These are phyloP conservation scores for Stichopus horrens DNA, from an alignment of 53 echinoderm and acorn worm species.

Conservation along the genomic window DNA sequence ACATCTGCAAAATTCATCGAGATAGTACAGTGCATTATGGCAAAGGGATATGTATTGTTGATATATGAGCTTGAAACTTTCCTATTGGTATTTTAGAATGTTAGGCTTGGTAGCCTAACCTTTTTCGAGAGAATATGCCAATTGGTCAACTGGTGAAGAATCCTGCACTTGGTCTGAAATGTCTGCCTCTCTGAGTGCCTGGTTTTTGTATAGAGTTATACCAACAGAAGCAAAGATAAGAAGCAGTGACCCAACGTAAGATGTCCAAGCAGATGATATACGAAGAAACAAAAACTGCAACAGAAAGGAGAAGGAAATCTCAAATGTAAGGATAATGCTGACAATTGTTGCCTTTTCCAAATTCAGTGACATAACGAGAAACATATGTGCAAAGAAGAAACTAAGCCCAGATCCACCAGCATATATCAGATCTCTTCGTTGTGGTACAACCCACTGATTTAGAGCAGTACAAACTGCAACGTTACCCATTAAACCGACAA, in stretches of 20 bases:
- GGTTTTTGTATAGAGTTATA: neutral
- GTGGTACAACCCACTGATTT: neutral
- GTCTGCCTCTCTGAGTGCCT: too few species aligned
- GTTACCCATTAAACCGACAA: neutral
- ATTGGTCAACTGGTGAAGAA: too few species aligned
- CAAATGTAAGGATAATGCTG: neutral
- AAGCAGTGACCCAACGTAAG: constrained; percentile 13
- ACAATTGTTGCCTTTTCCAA: constrained; percentile 12
- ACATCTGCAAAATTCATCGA: too few species aligned
- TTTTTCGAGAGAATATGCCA: too few species aligned
- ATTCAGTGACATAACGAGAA: neutral
- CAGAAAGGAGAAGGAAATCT: neutral
- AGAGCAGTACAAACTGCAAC: neutral
- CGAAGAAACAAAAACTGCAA: constrained; percentile 12
- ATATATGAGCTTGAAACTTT: too few species aligned
- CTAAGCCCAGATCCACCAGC: neutral
- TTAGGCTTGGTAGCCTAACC: too few species aligned
- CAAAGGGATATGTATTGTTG: too few species aligned
- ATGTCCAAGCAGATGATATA: constrained; percentile 20
- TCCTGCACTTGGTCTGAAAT: too few species aligned
- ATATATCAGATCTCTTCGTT: neutral
- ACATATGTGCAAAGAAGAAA: neutral
- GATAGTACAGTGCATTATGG: too few species aligned
- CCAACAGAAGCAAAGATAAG: neutral
- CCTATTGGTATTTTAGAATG: too few species aligned